A percentile compares a stretch with the other conserved stretches of the same genome.
These are phyloP conservation scores for Meles meles DNA, from an alignment of 2,113 vertebrate species.

Conservation along the genomic window DNA sequence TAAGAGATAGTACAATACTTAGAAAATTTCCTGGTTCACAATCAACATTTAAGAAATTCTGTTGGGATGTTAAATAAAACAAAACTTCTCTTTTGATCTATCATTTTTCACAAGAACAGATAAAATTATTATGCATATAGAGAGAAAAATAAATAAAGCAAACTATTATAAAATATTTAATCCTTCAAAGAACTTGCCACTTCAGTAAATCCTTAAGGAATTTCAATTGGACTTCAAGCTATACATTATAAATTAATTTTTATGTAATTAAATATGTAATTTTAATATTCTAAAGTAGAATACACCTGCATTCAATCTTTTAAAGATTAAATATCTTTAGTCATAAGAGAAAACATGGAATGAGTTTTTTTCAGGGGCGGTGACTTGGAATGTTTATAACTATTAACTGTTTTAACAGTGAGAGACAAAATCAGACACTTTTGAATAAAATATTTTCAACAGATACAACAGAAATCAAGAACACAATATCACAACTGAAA, in stretches of 20 bases:
- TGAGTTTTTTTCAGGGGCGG: not conserved
- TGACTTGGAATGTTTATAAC: not conserved
- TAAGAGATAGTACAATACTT: not conserved
- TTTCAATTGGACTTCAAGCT: not conserved
- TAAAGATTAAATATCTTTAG: constrained; percentile 20
- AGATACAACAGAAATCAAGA: not conserved
- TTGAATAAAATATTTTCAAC: not conserved
- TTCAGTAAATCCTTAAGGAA: constrained; percentile 38
- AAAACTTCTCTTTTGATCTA: constrained; percentile 28
- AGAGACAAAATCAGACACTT: not conserved
- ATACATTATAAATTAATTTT: constrained; percentile 4
- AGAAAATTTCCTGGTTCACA: not conserved
- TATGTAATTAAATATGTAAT: constrained; percentile 18
- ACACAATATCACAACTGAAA: not conserved
- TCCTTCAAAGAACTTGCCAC: constrained; percentile 35
- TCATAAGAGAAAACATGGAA: not conserved
- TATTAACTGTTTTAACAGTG: not conserved
- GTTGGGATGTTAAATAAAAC: constrained; percentile 12
- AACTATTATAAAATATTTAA: not conserved
- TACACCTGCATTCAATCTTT: not conserved
- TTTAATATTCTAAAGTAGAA: constrained; percentile 20
- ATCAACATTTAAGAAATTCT: not conserved
- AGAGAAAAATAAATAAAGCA: constrained; percentile 23
- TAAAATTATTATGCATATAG: not conserved
- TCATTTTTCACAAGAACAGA: not conserved